Evolutionary conservation across 2,113 vertebrate species (phyloP).

Genomic region (zebrafish (Danio rerio)): GRCz12tu NC_133192.1:2599501-2600000

Average conservation of each 20-base stretch:
- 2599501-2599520: background rate
- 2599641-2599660: background rate
- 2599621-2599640: background rate
- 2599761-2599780: background rate
- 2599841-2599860: no score
- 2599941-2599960: no score
- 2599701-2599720: background rate
- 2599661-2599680: slow-evolving; percentile 3
- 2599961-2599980: no score
- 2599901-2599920: no score
- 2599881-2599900: no score
- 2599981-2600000: no score
- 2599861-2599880: no score
- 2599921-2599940: no score
- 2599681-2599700: background rate
- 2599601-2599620: background rate
- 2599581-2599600: background rate
- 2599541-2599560: background rate
- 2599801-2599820: background rate
- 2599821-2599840: no score
- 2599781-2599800: background rate
- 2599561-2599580: slow-evolving; percentile 2
- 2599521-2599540: background rate
- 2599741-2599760: background rate
- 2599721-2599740: background rate